Evolutionary conservation across 2,797 vertebrate species (phyloP), one percentile per base, ranked within the genome.

Genomic region (Sylvilagus floridanus): DNA sequence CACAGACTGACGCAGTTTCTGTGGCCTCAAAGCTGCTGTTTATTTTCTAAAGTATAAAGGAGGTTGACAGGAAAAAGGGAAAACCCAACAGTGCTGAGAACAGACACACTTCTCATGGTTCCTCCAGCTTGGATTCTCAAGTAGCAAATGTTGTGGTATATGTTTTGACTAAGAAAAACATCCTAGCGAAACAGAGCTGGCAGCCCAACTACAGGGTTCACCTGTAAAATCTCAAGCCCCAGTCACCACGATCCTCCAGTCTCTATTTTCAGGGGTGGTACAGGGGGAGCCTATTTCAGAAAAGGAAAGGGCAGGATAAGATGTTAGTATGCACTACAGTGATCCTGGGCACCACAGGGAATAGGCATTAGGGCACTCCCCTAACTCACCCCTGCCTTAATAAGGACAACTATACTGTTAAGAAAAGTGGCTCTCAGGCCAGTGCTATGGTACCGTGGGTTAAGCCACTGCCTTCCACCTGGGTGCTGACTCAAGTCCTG

Each of bases 31-130:
- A 96, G 89, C 54, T 87, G 71, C 14, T 92, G 62, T 94, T 95
- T 96, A 94, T 92, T 95, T 97, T 95, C 35, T 65, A 96, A 96
- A 93, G 90, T 85, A 84, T 90, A 37, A 96, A 93, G 63, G 84
- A 81, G 96, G 30, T 75, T 47, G 54, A 92, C 47, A 50, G 37
- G 50, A 35, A 86, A 97, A 93, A 84, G 88, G 87, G 87, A 96
- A 95, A 96, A 68, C 37, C 35, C 71, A 92, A 84, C 32, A 91
- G 85, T 76, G 85, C 78, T 95, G 94, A 82, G 90, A 97, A 94
- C 60, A 88, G 81, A 73, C 57, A 57, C 26, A 60, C 63, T 96
- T 93, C 90, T 90, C 91, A 88, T 24, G 78, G 71, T 78, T 88
- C 77, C 78, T 89, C 75, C 63, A 71, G 81, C 21, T 62, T 60